These are phyloP conservation scores for Dryocosmus kuriphilus DNA, from an alignment of 2,888 invertebrate species.

Conservation along the genomic window DNA sequence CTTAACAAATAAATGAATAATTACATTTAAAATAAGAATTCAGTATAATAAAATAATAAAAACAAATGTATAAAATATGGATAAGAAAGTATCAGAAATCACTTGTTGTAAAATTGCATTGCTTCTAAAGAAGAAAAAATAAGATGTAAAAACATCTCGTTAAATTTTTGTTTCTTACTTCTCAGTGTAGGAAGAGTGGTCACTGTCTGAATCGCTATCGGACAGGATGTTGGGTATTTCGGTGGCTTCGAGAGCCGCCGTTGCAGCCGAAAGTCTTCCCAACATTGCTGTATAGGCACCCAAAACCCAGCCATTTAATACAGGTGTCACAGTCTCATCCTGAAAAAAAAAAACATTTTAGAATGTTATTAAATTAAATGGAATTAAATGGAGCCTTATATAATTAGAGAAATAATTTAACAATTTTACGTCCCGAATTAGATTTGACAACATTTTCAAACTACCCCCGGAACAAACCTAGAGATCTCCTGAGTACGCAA, in stretches of 20 bases:
- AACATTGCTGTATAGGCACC: conserved; percentile 75
- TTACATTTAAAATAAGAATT: neutral
- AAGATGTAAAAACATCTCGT: neutral
- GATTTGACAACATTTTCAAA: too few species aligned
- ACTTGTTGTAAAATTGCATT: too few species aligned
- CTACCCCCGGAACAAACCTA: too few species aligned
- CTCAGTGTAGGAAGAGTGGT: conserved; percentile 73
- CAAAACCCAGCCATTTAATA: conserved; percentile 74
- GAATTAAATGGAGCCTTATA: too few species aligned
- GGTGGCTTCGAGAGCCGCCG: conserved; percentile 71
- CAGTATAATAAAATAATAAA: neutral
- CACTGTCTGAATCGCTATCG: conserved; percentile 74
- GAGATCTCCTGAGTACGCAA: too few species aligned
- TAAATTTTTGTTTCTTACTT: conserved; percentile 50
- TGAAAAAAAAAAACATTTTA: conserved; percentile 46
- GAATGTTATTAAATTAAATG: neutral
- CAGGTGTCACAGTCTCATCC: conserved; percentile 72
- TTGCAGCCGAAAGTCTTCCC: conserved; percentile 73
- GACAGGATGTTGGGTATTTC: conserved; percentile 71
- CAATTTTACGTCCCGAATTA: too few species aligned
- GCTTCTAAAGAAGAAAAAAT: too few species aligned
- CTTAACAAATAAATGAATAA: conserved; percentile 54
- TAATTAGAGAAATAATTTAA: too few species aligned
- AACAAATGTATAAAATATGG: neutral
- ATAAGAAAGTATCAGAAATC: too few species aligned